These are phyloP conservation scores for Harpagoxenus sublaevis DNA, from an alignment of 2,888 invertebrate genomes.

Conservation along the genomic window DNA sequence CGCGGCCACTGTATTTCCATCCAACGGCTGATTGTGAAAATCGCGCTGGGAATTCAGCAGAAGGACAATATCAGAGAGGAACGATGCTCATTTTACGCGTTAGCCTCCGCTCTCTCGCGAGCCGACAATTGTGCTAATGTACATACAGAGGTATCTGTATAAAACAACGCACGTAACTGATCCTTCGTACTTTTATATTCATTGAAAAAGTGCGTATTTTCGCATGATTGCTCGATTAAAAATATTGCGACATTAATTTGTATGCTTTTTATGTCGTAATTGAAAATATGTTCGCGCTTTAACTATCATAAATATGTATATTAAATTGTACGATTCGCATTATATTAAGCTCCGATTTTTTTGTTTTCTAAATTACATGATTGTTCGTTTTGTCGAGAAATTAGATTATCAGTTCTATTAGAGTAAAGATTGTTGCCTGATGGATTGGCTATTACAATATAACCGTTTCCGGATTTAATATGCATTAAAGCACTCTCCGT, in stretches of 20 bases:
- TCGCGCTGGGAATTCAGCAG: conserved; percentile 37
- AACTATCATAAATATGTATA: background rate
- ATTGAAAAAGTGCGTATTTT: conserved; percentile 1
- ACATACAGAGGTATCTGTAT: background rate
- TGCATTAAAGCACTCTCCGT: conserved; percentile 53
- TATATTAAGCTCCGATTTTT: background rate
- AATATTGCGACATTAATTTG: background rate
- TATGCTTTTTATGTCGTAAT: background rate
- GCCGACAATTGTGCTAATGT: background rate
- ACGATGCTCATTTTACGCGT: background rate
- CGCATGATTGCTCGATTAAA: background rate
- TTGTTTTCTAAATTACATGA: background rate
- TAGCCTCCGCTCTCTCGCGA: background rate
- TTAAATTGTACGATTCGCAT: background rate
- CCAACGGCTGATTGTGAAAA: conserved; percentile 44
- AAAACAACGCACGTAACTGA: background rate
- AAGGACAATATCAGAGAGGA: background rate
- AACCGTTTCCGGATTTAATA: conserved; percentile 44
- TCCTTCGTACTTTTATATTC: background rate
- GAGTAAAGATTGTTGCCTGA: conserved; percentile 54
- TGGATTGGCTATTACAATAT: conserved; percentile 44
- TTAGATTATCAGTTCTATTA: conserved; percentile 62
- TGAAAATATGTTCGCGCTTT: background rate
- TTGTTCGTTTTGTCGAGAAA: conserved; percentile 24
- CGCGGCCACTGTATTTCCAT: conserved; percentile 46